Conservation (phyloP, 2,113 vertebrate genomes). For the Condylura cristata region DNA sequence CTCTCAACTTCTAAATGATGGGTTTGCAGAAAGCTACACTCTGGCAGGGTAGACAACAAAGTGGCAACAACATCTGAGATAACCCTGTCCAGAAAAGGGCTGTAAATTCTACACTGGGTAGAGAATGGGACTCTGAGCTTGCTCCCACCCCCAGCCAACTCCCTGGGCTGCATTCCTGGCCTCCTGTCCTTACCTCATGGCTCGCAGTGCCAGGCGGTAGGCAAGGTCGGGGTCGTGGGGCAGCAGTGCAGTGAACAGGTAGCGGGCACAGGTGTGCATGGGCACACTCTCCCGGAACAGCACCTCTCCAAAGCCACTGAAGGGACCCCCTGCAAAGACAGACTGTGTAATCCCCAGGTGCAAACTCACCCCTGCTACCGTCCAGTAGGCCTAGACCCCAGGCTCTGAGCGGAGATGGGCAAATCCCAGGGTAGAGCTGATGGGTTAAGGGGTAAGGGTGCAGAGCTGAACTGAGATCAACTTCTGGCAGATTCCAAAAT, state of each 20-base stretch:
- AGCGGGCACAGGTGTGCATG: slow-evolving; percentile 85
- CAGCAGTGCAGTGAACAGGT: slow-evolving; percentile 82
- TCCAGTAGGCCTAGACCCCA: not conserved
- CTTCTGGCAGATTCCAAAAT: no score
- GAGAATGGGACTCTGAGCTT: not conserved
- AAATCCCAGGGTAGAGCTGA: not conserved
- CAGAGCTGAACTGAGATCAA: not conserved
- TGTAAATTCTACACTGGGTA: not conserved
- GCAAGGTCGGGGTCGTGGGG: slow-evolving; percentile 84
- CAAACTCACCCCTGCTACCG: no score
- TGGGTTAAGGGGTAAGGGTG: not conserved
- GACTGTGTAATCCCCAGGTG: not conserved
- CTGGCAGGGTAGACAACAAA: not conserved
- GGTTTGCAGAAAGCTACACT: not conserved
- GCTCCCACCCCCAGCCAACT: not conserved
- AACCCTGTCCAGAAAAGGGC: not conserved
- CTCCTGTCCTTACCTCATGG: slow-evolving; percentile 80
- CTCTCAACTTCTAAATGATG: not conserved
- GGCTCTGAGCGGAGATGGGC: no score
- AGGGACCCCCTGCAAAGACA: slow-evolving; percentile 80
- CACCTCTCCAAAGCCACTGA: slow-evolving; percentile 85
- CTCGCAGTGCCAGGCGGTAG: slow-evolving; percentile 82
- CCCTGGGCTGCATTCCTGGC: not conserved
- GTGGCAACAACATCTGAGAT: not conserved
- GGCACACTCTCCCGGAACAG: slow-evolving; percentile 84